A percentile compares a stretch with the other conserved stretches of the same genome.
phyloP scores from a whole-genome alignment of 2,888 invertebrate species.

The Hartigia nigra region DNA sequence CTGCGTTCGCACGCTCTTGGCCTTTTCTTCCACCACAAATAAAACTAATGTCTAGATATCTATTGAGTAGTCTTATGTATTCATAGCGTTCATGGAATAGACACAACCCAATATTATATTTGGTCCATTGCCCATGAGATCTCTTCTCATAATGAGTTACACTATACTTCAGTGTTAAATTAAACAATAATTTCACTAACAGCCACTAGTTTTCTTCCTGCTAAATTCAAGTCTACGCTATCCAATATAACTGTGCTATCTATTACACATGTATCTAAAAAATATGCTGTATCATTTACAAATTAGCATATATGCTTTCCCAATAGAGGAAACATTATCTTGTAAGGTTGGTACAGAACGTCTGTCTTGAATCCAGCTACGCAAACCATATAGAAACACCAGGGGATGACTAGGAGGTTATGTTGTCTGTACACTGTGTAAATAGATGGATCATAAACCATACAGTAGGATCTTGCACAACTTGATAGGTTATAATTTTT shows the following conservation, averaged over 20 bases:
- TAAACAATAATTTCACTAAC: not conserved
- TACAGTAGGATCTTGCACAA: not conserved
- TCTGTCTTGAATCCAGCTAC: not conserved
- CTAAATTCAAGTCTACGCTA: not conserved
- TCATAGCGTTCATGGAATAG: not conserved
- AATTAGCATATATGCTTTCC: slow-evolving; percentile 21
- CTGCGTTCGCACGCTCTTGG: not conserved
- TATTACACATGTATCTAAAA: not conserved
- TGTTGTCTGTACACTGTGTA: not conserved
- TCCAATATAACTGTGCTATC: not conserved
- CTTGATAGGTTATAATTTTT: not conserved
- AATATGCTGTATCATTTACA: slow-evolving; percentile 12
- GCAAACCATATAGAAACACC: not conserved
- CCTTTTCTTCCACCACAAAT: not conserved
- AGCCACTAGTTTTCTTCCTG: not conserved
- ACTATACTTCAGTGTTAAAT: not conserved
- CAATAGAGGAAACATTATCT: slow-evolving; percentile 16
- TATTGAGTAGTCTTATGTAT: not conserved
- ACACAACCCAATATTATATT: not conserved
- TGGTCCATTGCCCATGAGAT: not conserved
- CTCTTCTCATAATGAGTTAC: not conserved
- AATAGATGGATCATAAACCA: not conserved
- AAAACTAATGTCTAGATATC: not conserved
- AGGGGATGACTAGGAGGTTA: not conserved
- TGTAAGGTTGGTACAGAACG: slow-evolving; percentile 3